A percentile compares a stretch with the other conserved stretches of the same genome.
phyloP scores from a whole-genome alignment of 23 tunicate species.

The Trididemnum nubilum region DNA sequence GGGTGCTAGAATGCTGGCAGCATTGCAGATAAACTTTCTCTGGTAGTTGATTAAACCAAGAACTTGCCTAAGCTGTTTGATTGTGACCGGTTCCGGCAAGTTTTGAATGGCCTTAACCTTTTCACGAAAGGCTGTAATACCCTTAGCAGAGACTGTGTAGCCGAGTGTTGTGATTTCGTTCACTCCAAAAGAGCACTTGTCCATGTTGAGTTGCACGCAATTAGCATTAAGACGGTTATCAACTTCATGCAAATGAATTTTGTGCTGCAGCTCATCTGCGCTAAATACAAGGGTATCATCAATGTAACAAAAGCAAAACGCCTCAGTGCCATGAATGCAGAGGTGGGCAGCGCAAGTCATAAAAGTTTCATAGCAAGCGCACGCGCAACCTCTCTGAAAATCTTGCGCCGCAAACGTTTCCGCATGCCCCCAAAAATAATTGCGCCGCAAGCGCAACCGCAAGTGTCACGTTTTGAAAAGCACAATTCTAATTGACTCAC shows the following conservation, averaged over 20 bases:
- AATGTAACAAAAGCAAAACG: conserved; percentile 8
- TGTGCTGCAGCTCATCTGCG: conserved; percentile 1
- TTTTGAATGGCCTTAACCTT: conserved; percentile 1
- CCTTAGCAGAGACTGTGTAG: conserved; percentile 1
- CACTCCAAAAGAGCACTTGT: conserved; percentile 32
- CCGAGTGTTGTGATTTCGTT: background rate
- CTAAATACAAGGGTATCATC: conserved; percentile 6
- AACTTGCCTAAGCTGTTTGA: background rate
- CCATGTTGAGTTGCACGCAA: conserved; percentile 3
- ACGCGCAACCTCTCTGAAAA: too few species aligned
- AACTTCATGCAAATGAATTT: background rate
- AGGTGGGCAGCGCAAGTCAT: too few species aligned
- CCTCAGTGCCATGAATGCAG: background rate
- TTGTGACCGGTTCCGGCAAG: background rate
- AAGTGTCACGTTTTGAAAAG: too few species aligned
- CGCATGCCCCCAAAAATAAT: too few species aligned
- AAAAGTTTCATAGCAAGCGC: too few species aligned
- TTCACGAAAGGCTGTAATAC: conserved; percentile 3
- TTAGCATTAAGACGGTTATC: background rate
- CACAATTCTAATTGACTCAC: too few species aligned
- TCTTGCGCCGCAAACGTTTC: too few species aligned
- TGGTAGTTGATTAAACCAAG: background rate
- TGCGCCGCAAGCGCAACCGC: too few species aligned
- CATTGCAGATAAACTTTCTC: background rate
- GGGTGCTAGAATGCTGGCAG: background rate